These are phyloP conservation scores for Antennarius striatus DNA, from an alignment of 2,113 vertebrate genomes.

Conservation along the genomic window DNA sequence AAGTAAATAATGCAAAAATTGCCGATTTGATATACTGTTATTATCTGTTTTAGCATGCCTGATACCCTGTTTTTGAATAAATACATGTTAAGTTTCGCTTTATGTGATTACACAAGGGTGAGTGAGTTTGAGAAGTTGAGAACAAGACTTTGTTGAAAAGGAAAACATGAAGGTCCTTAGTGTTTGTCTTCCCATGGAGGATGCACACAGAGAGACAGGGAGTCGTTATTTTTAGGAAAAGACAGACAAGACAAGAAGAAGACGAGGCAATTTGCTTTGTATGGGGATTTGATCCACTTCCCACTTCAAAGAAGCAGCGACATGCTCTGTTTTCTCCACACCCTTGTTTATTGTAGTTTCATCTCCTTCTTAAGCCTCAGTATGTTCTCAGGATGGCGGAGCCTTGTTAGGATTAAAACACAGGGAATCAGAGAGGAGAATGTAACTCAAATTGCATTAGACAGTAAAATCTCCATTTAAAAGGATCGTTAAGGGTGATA, in stretches of 20 bases:
- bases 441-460: slow-evolving; percentile 1
- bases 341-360: slow-evolving; percentile 52
- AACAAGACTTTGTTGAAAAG: slow-evolving; percentile 5
- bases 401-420: slow-evolving; percentile 39
- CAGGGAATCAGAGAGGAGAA: slow-evolving; percentile 9
- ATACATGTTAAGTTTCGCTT: neutral
- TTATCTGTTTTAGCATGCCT: neutral
- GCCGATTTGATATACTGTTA: neutral
- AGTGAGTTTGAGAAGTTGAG: slow-evolving; percentile 9
- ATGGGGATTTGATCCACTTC: slow-evolving; percentile 57
- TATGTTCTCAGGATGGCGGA: slow-evolving; percentile 54
- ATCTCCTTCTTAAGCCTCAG: slow-evolving; percentile 52
- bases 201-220: slow-evolving; percentile 7
- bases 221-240: slow-evolving; percentile 63
- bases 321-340: slow-evolving; percentile 24
- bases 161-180: slow-evolving; percentile 9
- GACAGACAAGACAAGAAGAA: slow-evolving; percentile 38
- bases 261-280: slow-evolving; percentile 45
- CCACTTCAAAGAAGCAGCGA: slow-evolving; percentile 60
- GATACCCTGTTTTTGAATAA: neutral
- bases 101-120: neutral
- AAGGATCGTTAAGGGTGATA: neutral
- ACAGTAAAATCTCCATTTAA: slow-evolving; percentile 5
- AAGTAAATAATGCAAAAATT: neutral
- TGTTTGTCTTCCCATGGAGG: slow-evolving; percentile 42